phyloP scores from a whole-genome alignment of 2,797 vertebrate species.

The Coreius guichenoti region DNA sequence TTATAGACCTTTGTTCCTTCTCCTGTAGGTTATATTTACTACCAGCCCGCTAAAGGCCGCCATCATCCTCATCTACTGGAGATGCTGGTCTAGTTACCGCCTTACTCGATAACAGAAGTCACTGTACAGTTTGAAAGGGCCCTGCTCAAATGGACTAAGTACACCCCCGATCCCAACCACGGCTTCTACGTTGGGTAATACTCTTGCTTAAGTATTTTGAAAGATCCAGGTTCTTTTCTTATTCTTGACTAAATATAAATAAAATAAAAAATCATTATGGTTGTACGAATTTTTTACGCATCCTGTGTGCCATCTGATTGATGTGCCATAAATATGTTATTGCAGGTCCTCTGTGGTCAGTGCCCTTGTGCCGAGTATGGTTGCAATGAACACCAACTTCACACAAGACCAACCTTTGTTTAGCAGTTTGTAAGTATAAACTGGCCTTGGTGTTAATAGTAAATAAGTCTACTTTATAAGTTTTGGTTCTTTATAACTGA shows the following conservation, averaged over 20 bases:
- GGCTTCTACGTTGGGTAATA: slow-evolving; percentile 93
- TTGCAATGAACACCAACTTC: slow-evolving; percentile 82
- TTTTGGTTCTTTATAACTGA: not conserved
- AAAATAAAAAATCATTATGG: not conserved
- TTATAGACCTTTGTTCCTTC: not conserved
- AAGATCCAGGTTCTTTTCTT: not conserved
- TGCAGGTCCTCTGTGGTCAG: slow-evolving; percentile 92
- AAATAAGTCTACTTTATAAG: not conserved
- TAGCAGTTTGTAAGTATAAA: slow-evolving; percentile 88
- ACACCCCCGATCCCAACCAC: slow-evolving; percentile 95
- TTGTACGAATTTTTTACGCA: not conserved
- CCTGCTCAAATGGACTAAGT: slow-evolving; percentile 97
- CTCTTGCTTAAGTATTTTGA: not conserved
- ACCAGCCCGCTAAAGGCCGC: slow-evolving; percentile 95
- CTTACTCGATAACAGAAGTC: slow-evolving; percentile 93
- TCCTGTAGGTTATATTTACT: slow-evolving; percentile 91
- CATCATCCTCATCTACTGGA: slow-evolving; percentile 91
- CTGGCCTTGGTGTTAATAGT: not conserved
- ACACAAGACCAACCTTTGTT: slow-evolving; percentile 86
- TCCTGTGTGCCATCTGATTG: not conserved
- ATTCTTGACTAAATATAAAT: not conserved
- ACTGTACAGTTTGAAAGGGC: slow-evolving; percentile 96
- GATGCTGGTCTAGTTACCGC: slow-evolving; percentile 96
- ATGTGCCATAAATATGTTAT: not conserved
- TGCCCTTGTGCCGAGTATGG: slow-evolving; percentile 89